These are phyloP conservation scores for Arion vulgaris DNA, from an alignment of 1,140 invertebrate species.

Conservation along the genomic window DNA sequence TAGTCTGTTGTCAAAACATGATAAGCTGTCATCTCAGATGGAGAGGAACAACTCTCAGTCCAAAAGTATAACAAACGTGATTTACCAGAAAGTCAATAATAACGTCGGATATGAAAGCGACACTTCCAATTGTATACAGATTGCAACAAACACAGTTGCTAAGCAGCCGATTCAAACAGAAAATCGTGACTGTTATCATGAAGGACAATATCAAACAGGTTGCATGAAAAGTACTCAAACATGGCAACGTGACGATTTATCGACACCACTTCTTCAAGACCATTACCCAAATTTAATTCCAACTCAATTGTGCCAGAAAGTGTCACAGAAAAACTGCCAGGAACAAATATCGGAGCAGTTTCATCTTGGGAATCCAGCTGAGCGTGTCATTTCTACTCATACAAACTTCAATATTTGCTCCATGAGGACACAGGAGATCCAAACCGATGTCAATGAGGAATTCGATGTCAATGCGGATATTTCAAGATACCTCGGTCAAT, in stretches of 20 bases:
- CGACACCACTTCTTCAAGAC: neutral
- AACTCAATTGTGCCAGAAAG: neutral
- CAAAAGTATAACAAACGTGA: neutral
- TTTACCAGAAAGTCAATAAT: neutral
- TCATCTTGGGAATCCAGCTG: no score
- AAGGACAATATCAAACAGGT: neutral
- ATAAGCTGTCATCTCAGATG: neutral
- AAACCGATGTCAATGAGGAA: neutral
- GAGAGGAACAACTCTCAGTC: neutral
- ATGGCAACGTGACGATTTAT: slow-evolving; percentile 8
- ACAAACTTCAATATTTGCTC: no score
- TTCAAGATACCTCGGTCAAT: neutral
- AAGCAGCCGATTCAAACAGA: neutral
- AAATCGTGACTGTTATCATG: no score
- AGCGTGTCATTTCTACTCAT: no score
- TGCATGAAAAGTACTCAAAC: neutral
- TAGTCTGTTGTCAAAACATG: neutral
- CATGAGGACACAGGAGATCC: neutral
- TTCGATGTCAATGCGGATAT: slow-evolving; percentile 13
- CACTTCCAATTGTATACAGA: neutral
- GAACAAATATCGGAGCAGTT: neutral
- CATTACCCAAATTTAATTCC: neutral
- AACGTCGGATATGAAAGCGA: no score
- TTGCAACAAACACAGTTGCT: neutral
- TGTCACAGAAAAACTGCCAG: neutral